Evolutionary conservation across 37 sponge, comb jelly and placozoan genomes (phyloP), one percentile per base, ranked within the genome.

Genomic region (Beroe ovata): DNA sequence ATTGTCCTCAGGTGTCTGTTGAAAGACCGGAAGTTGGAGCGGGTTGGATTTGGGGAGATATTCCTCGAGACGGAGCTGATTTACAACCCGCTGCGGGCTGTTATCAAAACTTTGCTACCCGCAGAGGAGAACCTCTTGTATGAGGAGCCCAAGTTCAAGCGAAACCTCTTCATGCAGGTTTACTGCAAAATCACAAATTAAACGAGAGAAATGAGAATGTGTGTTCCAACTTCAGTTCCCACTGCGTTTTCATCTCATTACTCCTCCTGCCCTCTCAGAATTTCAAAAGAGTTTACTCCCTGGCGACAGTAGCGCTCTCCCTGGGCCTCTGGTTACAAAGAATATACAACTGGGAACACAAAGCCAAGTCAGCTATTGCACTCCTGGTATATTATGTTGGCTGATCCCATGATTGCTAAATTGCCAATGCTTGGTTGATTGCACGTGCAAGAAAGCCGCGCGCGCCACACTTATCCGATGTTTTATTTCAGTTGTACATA

Each of bases 71-170:
- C 91, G 32, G 90, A 90, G 35, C 61, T 96, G 30, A 94, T 95
- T 38, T 96, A 93, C 90, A 92, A 96, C n/a, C 93, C 91, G 4
- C 91, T 95, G 35, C 41, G 92, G 39, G 97, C 97, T 0, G 89
- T 61, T 14, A 81, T 96, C 21, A 88, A 94, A 16, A 94, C 95
- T 18, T 28, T 96, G 42, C 92, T 92, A 21, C 97, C 97, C 16
- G 69, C 92, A 0, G 97, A 96, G 72, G 64, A 18, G 16, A 92
- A 92, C 64, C 72, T 89, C 0, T 41, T 95, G 40, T 93, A 93
- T 0, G 91, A 89, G 60, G 93, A 92, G 22, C 88, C 90, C 30
- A 93, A 93, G 69, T 92, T 96, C 60, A 91, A 92, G 47, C 84
- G 94, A 21, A 93, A 93, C 38, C 84, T 77, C 28, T 77, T 77